Evolutionary conservation across 2,113 vertebrate genomes (phyloP).

Genomic region (Myanophis thanlyinensis): DNA sequence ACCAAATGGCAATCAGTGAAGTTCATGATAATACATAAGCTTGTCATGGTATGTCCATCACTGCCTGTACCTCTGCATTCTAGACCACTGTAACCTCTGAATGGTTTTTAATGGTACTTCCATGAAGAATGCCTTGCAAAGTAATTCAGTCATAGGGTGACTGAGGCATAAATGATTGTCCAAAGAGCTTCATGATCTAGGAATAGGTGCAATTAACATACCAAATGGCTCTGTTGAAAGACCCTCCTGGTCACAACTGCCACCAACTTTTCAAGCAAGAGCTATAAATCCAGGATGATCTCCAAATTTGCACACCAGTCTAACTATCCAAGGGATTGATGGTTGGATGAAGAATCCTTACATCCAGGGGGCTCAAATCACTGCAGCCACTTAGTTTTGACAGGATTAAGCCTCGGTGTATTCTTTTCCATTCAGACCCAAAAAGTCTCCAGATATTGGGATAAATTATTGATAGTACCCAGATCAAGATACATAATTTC

Average conservation of each 20-base stretch:
- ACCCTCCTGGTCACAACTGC: not conserved
- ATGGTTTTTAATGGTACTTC: not conserved
- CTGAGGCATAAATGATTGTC: not conserved
- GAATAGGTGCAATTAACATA: not conserved
- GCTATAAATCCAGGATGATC: not conserved
- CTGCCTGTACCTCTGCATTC: not conserved
- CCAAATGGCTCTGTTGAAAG: not conserved
- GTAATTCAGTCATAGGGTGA: not conserved
- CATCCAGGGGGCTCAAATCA: not conserved
- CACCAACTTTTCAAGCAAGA: not conserved
- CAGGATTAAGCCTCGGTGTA: not conserved
- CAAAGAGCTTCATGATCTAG: not conserved
- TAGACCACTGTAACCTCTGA: not conserved
- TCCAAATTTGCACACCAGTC: not conserved
- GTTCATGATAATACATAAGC: not conserved
- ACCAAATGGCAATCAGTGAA: not conserved
- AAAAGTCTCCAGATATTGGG: not conserved
- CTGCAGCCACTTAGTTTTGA: not conserved
- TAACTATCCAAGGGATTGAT: not conserved
- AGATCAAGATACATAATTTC: not conserved
- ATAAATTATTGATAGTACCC: too few relatives aligned
- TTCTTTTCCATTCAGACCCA: not conserved
- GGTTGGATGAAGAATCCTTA: not conserved
- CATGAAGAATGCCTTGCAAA: not conserved
- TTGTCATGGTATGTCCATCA: not conserved